Evolutionary conservation across 2,888 invertebrate species (phyloP).

Genomic region (Lasioglossum pauxillum): DNA sequence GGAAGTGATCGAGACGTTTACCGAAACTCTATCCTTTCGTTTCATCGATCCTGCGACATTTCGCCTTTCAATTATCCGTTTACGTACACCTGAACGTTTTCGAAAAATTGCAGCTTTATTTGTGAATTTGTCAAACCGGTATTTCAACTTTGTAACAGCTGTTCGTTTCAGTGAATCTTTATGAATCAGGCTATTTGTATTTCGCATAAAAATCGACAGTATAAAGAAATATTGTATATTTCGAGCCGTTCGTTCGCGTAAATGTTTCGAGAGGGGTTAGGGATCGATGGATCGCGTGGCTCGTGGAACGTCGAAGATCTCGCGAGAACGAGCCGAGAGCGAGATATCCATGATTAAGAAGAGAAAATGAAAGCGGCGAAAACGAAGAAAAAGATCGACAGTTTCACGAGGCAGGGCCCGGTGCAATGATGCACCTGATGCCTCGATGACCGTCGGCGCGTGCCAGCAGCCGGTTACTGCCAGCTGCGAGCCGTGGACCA

Average conservation of each 20-base stretch:
- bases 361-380: conserved; percentile 28
- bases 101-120: neutral
- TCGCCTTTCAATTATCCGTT: neutral
- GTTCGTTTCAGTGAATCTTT: no score
- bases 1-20: neutral
- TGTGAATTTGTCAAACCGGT: neutral
- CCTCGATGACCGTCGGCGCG: conserved; percentile 77
- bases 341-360: neutral
- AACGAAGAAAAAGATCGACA: conserved; percentile 33
- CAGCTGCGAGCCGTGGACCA: conserved; percentile 72
- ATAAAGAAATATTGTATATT: neutral
- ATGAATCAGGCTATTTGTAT: neutral
- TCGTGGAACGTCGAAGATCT: neutral
- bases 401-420: conserved; percentile 67
- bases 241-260: neutral
- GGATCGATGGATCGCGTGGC: neutral
- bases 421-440: conserved; percentile 75
- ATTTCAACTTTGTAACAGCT: no score
- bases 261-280: neutral
- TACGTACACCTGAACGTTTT: neutral
- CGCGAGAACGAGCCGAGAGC: conserved; percentile 10
- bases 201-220: neutral
- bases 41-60: neutral
- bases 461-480: conserved; percentile 73
- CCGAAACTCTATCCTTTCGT: conserved; percentile 3